phyloP scores from a whole-genome alignment of 2,113 vertebrate species.

The Callipepla squamata region DNA sequence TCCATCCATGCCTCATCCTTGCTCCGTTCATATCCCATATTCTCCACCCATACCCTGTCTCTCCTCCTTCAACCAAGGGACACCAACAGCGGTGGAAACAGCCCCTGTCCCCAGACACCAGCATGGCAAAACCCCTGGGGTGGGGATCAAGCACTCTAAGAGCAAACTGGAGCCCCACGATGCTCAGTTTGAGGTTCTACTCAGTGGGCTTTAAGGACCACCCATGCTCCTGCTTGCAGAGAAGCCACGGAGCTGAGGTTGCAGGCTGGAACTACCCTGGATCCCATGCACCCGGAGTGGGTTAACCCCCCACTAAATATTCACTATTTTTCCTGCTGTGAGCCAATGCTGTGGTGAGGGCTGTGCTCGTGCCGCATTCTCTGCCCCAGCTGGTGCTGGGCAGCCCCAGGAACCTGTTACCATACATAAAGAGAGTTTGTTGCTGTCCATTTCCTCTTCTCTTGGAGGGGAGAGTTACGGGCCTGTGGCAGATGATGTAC shows the following conservation, averaged over 20 bases:
- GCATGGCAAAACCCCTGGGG: rapidly evolving
- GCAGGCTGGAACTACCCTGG: background rate
- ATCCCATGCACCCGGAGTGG: rapidly evolving
- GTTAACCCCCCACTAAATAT: background rate
- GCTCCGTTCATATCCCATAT: background rate
- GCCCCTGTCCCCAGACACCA: rapidly evolving
- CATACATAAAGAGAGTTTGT: rapidly evolving
- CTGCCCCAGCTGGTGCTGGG: rapidly evolving
- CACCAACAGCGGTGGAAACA: rapidly evolving
- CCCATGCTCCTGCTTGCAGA: background rate
- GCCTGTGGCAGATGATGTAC: background rate
- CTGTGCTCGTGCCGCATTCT: background rate
- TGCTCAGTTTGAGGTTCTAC: background rate
- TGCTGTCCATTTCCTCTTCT: background rate
- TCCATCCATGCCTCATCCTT: background rate
- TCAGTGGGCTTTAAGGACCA: background rate
- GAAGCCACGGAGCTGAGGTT: background rate
- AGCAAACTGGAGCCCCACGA: no score
- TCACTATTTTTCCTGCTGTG: rapidly evolving
- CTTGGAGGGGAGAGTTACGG: background rate
- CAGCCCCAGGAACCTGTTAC: background rate
- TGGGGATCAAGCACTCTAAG: rapidly evolving
- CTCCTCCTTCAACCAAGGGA: background rate
- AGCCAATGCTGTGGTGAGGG: background rate
- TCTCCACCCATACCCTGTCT: no score